These are phyloP conservation scores for Phrynosoma blainvillii DNA, from an alignment of 2,113 vertebrate species.

Conservation along the genomic window DNA sequence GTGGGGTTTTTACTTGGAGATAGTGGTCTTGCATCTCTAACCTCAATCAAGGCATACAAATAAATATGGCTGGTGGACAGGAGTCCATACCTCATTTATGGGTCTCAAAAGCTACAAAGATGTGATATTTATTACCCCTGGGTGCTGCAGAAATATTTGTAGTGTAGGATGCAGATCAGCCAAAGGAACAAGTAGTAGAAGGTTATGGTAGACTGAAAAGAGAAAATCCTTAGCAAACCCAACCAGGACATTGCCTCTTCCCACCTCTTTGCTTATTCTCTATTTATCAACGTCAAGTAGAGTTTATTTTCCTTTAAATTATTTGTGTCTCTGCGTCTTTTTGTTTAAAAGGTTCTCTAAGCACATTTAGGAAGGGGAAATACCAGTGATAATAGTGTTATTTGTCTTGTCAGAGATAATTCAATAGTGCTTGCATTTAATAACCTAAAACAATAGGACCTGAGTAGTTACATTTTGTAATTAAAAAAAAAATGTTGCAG, in stretches of 20 bases:
- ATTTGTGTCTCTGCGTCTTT: background rate
- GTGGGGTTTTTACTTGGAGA: no score
- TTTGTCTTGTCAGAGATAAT: slow-evolving; percentile 49
- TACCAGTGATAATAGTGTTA: slow-evolving; percentile 37
- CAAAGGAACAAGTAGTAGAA: background rate
- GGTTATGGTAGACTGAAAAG: background rate
- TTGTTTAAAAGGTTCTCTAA: background rate
- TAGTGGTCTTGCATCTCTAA: no score
- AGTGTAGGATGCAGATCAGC: background rate
- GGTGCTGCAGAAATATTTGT: background rate
- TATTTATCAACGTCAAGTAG: slow-evolving; percentile 22
- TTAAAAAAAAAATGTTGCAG: background rate
- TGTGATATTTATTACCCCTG: background rate
- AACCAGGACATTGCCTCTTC: background rate
- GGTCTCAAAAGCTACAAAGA: background rate
- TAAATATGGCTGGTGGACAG: background rate
- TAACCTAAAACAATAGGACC: background rate
- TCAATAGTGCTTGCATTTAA: slow-evolving; percentile 27
- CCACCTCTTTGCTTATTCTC: background rate
- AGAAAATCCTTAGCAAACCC: background rate
- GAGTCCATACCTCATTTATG: background rate
- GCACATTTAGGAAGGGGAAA: slow-evolving; percentile 19
- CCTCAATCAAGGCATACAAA: no score
- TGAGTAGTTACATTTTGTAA: background rate
- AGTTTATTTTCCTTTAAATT: slow-evolving; percentile 32